Base-by-base conservation (phyloP, 2,888 invertebrate genomes). In the Poecilobothrus nobilitatus region DNA sequence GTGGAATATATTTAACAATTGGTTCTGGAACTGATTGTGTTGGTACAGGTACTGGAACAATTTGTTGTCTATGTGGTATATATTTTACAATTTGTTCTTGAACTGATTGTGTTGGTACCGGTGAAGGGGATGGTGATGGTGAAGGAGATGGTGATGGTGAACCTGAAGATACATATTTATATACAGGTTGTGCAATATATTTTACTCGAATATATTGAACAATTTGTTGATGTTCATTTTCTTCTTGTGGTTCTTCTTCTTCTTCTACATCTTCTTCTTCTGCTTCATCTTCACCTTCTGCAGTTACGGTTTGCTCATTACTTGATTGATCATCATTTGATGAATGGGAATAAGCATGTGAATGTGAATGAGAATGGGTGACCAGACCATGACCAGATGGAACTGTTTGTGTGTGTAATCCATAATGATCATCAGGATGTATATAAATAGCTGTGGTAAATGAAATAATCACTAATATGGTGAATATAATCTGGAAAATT, bases 161-260 rank as follows among this genome's bases (percentile, higher is more conserved):
- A 12, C 1, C 15, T 53, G 53, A 9, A 18, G 15, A n/a, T 15
- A 53, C 18, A 18, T 53, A 53, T 53, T 53, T 53, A 15, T 53
- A 53, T 18, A 53, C 53, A 53, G 53, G 53, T 53, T 53, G 53
- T 53, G 53, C 18, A 53, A 53, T 53, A 53, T 53, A 53, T 53
- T 18, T 53, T 12, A 53, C 53, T 12, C 53, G 53, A 3, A 53
- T 53, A 53, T 53, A 53, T 18, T 53, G 53, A 12, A 53, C 53
- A 53, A 53, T 18, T 18, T 12, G 18, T 53, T 53, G 53, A 4
- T 15, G 15, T n/a, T 53, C 53, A 53, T 18, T n/a, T 12, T 53
- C 53, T 53, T 53, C 53, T 53, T 53, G 53, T 18, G 53, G 15
- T 53, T 12, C 18, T 2, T 12, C 15, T 12, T 18, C 53, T 18